Evolutionary conservation across 2,888 invertebrate genomes (phyloP).

Genomic region (Uloborus plumipes): DNA sequence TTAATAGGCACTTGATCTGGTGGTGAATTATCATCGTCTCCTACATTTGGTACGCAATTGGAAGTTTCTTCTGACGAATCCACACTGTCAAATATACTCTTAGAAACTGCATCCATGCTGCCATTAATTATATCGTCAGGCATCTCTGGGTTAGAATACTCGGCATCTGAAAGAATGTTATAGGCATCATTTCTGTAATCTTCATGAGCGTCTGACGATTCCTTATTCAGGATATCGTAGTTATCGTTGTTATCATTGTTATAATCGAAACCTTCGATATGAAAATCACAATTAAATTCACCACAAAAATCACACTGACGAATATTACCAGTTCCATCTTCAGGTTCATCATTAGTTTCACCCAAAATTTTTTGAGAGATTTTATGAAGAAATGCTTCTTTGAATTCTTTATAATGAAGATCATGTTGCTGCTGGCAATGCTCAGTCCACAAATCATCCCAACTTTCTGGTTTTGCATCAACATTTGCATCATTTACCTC

Average conservation of each 20-base stretch:
- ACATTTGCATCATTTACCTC: neutral
- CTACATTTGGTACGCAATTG: neutral
- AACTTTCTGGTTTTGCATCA: conserved; percentile 8
- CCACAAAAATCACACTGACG: conserved; percentile 39
- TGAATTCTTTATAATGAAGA: conserved; percentile 25
- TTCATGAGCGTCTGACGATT: neutral
- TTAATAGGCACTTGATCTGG: conserved; percentile 51
- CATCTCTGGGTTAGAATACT: too few relatives aligned
- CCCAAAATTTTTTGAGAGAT: neutral
- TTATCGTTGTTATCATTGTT: conserved; percentile 11
- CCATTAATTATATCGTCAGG: too few relatives aligned
- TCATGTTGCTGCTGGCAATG: conserved; percentile 39
- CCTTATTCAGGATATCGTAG: conserved; percentile 3
- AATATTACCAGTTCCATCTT: neutral
- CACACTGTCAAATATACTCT: too few relatives aligned
- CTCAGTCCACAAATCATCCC: conserved; percentile 43
- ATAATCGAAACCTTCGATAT: conserved; percentile 3
- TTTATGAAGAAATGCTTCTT: neutral
- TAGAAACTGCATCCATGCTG: neutral
- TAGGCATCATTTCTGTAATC: neutral
- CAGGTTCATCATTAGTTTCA: neutral
- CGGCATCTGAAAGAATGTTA: neutral
- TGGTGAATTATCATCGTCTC: conserved; percentile 49
- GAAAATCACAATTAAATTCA: conserved; percentile 35
- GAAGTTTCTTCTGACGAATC: neutral